Evolutionary conservation across 2,113 vertebrate species (phyloP).

Genomic region (Saguinus imperator): DNA sequence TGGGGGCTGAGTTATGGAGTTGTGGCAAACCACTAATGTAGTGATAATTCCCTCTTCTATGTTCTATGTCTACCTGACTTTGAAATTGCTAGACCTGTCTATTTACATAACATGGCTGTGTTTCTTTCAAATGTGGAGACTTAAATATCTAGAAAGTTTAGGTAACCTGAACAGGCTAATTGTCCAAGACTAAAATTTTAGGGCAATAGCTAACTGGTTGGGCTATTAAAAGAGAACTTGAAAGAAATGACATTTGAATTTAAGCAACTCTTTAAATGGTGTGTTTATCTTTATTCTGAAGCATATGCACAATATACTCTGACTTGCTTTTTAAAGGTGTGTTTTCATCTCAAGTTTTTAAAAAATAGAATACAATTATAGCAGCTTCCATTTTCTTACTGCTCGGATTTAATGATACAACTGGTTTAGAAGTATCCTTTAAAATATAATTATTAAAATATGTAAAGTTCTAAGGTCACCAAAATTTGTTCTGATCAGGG

Average conservation of each 20-base stretch:
- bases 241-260: constrained; percentile 11
- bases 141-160: constrained; percentile 19
- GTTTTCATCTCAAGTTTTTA: neutral
- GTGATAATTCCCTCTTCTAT: constrained; percentile 61
- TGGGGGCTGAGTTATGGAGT: neutral
- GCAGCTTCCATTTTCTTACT: neutral
- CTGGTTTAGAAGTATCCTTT: neutral
- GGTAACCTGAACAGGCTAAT: neutral
- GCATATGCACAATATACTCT: neutral
- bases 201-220: neutral
- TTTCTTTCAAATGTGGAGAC: constrained; percentile 32
- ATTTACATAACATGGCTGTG: constrained; percentile 45
- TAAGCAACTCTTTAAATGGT: neutral
- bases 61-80: neutral
- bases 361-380: neutral
- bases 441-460: constrained; percentile 4
- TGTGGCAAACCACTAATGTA: constrained; percentile 63
- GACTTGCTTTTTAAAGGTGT: neutral
- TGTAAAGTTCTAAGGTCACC: constrained; percentile 1
- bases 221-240: neutral
- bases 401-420: constrained; percentile 1
- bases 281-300: constrained; percentile 3
- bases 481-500: neutral
- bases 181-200: neutral
- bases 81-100: constrained; percentile 55